Percentiles rank a stretch among this genome's conserved stretches.
Conservation (phyloP, 2,113 vertebrate species). For the Scophthalmus maximus region DNA sequence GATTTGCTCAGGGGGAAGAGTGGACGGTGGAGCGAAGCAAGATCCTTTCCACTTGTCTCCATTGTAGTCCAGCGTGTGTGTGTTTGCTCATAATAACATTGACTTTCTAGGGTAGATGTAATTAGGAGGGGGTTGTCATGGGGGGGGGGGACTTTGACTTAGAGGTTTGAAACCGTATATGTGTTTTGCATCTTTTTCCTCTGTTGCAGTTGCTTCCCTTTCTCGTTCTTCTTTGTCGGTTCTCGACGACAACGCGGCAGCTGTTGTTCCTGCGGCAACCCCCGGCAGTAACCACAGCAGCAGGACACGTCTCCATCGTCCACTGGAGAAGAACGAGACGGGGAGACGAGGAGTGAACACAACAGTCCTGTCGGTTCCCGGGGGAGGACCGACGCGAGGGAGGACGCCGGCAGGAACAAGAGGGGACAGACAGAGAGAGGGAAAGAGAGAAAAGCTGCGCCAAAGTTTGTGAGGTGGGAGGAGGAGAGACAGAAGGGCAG, state of each 20-base stretch:
- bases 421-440: background rate
- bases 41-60: background rate
- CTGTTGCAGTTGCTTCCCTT: background rate
- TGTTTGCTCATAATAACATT: background rate
- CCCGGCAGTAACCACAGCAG: constrained; percentile 43
- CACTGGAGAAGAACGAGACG: constrained; percentile 69
- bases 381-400: constrained; percentile 12
- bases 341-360: constrained; percentile 67
- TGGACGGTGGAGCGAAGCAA: background rate
- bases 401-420: no score
- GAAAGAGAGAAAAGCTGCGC: background rate
- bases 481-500: background rate
- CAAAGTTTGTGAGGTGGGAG: no score
- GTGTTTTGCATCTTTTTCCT: constrained; percentile 5
- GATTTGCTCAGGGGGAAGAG: constrained; percentile 15
- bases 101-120: constrained; percentile 8
- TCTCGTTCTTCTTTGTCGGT: constrained; percentile 52
- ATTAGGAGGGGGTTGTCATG: background rate
- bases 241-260: constrained; percentile 57
- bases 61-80: constrained; percentile 1
- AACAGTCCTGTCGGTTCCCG: constrained; percentile 42
- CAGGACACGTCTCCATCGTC: constrained; percentile 64
- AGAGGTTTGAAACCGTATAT: background rate
- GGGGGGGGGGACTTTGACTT: no score
- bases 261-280: constrained; percentile 65